phyloP scores from a whole-genome alignment of 2,113 vertebrate species.

The Dinomys branickii region DNA sequence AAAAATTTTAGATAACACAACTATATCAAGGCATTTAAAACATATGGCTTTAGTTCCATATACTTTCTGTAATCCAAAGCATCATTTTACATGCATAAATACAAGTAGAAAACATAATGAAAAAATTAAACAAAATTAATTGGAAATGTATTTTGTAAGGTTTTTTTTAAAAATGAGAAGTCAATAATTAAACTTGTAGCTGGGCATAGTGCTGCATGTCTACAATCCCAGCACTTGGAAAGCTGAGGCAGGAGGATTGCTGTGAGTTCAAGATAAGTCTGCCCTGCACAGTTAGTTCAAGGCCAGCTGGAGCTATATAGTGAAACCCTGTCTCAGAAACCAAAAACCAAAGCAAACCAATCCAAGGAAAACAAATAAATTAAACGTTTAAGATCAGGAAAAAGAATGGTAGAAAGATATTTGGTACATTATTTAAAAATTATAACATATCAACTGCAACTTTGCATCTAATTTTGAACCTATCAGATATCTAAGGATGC shows the following conservation, averaged over 20 bases:
- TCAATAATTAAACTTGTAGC: background rate
- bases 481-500: background rate
- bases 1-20: background rate
- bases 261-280: background rate
- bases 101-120: background rate
- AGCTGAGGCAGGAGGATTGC: background rate
- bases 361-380: background rate
- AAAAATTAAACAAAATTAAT: background rate
- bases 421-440: background rate
- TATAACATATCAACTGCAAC: background rate
- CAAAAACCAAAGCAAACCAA: background rate
- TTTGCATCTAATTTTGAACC: background rate
- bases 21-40: background rate
- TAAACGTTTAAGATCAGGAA: background rate
- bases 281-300: background rate
- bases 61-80: background rate
- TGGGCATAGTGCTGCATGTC: background rate
- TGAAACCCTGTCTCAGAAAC: background rate
- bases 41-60: background rate
- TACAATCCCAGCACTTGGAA: background rate
- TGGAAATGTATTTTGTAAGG: background rate
- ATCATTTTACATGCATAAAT: background rate
- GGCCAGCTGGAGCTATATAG: background rate
- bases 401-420: background rate
- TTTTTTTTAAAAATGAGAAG: background rate